Percentiles rank a stretch among this genome's conserved stretches.
phyloP scores from a whole-genome alignment of 2,888 invertebrate species.

The Acanthosoma haemorrhoidale region DNA sequence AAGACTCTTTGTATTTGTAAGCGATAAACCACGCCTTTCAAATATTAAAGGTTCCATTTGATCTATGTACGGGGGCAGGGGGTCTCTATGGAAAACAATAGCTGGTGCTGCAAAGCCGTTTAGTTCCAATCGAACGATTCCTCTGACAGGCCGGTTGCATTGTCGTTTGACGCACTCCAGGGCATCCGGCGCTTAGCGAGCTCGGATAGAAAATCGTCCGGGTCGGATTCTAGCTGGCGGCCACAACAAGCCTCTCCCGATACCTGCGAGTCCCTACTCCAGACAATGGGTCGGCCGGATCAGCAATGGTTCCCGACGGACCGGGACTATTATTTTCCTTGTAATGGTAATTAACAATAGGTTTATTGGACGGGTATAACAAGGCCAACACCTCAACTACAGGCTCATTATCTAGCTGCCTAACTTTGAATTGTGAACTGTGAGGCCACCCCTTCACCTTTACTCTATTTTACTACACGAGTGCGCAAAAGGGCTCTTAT shows the following conservation, averaged over 20 bases:
- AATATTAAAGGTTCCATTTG: conserved; percentile 5
- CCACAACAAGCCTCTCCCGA: no score
- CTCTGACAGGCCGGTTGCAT: not conserved
- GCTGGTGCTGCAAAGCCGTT: no score
- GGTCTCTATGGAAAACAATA: conserved; percentile 1
- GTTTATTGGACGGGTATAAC: not conserved
- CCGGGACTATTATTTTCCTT: not conserved
- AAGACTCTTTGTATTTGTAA: no score
- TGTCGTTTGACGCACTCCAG: no score
- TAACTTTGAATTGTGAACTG: not conserved
- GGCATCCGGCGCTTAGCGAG: no score
- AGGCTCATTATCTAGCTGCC: not conserved
- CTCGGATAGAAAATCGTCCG: no score
- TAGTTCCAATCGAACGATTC: not conserved
- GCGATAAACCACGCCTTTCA: no score
- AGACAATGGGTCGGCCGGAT: not conserved
- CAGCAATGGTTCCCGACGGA: not conserved
- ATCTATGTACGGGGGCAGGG: not conserved
- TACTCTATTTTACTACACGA: no score
- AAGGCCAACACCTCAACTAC: no score
- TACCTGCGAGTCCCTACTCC: not conserved
- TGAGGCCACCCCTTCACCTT: no score
- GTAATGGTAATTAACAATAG: conserved; percentile 8
- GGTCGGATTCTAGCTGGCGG: no score
- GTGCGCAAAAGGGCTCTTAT: no score